phyloP scores from a whole-genome alignment of 2,888 invertebrate genomes.

The Hydrotaea diabolus region DNA sequence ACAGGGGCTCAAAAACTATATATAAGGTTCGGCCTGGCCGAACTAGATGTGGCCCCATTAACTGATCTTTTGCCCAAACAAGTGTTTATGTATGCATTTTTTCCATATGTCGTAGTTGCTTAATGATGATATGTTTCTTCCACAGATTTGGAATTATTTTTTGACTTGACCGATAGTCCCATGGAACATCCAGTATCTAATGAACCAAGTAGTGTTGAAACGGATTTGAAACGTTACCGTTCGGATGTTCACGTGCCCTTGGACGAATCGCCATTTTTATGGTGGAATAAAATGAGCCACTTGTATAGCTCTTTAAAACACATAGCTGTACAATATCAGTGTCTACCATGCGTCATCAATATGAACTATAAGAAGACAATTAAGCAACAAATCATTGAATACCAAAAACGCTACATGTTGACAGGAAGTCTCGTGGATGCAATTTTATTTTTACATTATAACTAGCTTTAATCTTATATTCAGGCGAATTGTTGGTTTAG shows the following conservation, averaged over 20 bases:
- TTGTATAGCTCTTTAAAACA: slow-evolving; percentile 75
- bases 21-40: no score
- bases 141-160: slow-evolving; percentile 77
- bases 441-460: slow-evolving; percentile 76
- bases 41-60: no score
- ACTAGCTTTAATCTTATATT: slow-evolving; percentile 39
- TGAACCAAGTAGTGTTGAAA: slow-evolving; percentile 74
- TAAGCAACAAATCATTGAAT: slow-evolving; percentile 76
- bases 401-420: slow-evolving; percentile 76
- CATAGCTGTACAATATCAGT: slow-evolving; percentile 76
- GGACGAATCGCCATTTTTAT: slow-evolving; percentile 79
- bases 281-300: slow-evolving; percentile 78
- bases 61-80: no score
- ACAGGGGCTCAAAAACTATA: no score
- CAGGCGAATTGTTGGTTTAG: not conserved
- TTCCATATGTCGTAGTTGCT: no score
- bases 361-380: slow-evolving; percentile 76
- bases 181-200: slow-evolving; percentile 63
- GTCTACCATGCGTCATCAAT: slow-evolving; percentile 78
- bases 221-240: slow-evolving; percentile 76
- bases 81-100: no score
- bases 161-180: slow-evolving; percentile 73
- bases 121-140: slow-evolving; percentile 1
- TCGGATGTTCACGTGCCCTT: slow-evolving; percentile 77
- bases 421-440: slow-evolving; percentile 77